phyloP scores from a whole-genome alignment of 2,797 vertebrate genomes.

The Alauda arvensis region DNA sequence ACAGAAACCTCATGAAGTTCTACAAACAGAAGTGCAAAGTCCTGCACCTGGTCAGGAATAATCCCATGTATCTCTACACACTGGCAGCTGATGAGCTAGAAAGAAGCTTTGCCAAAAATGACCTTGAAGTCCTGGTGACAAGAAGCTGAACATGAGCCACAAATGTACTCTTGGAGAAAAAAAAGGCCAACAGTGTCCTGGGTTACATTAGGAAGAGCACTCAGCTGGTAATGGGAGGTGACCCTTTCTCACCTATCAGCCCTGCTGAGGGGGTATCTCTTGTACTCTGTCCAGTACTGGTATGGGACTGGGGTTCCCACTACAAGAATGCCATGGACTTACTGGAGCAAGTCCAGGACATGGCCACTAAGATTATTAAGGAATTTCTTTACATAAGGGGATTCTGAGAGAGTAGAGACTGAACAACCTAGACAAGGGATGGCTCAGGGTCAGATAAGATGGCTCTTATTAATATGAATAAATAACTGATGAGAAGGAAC shows the following conservation, averaged over 20 bases:
- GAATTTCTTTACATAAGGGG: background rate
- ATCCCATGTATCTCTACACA: background rate
- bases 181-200: background rate
- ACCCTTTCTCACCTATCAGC: background rate
- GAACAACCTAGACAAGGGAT: background rate
- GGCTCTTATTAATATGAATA: background rate
- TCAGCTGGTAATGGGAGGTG: background rate
- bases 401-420: background rate
- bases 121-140: background rate
- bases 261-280: background rate
- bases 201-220: background rate
- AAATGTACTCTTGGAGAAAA: background rate
- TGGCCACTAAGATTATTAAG: background rate
- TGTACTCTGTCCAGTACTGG: background rate
- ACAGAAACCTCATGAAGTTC: background rate
- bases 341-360: background rate
- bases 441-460: background rate
- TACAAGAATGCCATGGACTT: background rate
- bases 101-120: background rate
- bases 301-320: background rate
- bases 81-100: background rate
- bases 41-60: background rate
- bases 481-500: background rate
- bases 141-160: background rate
- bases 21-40: background rate